Percentiles rank a stretch among this genome's conserved stretches.
phyloP scores from a whole-genome alignment of 2,113 vertebrate species.

The Mionectes macconnelli region DNA sequence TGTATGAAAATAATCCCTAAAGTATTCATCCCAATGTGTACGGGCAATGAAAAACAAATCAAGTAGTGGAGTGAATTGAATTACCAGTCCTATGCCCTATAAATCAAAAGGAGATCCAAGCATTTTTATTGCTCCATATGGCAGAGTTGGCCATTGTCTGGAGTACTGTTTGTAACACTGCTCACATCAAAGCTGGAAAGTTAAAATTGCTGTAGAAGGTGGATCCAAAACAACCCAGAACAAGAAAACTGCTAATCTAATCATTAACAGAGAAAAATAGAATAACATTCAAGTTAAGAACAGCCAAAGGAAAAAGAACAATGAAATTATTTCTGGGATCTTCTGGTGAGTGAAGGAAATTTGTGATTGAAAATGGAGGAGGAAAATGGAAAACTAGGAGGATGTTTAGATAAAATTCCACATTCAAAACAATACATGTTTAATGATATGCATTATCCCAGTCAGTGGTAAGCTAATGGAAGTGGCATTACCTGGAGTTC shows the following conservation, averaged over 20 bases:
- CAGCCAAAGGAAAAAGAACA: background rate
- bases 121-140: background rate
- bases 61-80: conserved; percentile 40
- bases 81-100: background rate
- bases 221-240: background rate
- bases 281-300: background rate
- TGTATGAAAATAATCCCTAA: conserved; percentile 28
- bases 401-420: background rate
- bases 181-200: background rate
- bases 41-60: conserved; percentile 40
- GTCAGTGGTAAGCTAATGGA: background rate
- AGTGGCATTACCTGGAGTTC: background rate
- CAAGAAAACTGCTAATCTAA: background rate
- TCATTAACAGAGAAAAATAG: background rate
- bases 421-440: background rate
- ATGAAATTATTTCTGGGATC: background rate
- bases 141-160: conserved; percentile 23
- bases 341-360: background rate
- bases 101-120: conserved; percentile 25
- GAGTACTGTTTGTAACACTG: background rate
- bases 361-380: background rate
- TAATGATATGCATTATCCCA: background rate
- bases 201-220: background rate
- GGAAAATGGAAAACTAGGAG: background rate
- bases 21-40: conserved; percentile 27